These are phyloP conservation scores for Myathropa florea DNA, from an alignment of 2,888 invertebrate species.

Conservation along the genomic window DNA sequence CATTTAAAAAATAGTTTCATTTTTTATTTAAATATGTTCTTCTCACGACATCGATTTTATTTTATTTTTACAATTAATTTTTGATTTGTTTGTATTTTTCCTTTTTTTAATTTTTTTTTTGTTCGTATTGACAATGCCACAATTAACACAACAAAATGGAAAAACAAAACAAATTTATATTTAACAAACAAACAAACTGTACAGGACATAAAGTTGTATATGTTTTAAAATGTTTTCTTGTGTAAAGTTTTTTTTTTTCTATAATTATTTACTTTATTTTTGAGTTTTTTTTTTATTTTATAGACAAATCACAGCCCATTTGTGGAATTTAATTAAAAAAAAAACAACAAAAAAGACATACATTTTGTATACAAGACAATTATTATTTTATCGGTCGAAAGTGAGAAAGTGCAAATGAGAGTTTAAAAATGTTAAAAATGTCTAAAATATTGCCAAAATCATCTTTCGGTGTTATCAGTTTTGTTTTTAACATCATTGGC, in stretches of 20 bases:
- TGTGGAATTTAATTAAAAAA: slow-evolving; percentile 73
- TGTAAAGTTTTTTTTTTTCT: slow-evolving; percentile 57
- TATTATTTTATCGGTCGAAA: slow-evolving; percentile 51
- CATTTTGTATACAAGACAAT: slow-evolving; percentile 49
- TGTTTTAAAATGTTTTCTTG: slow-evolving; percentile 49
- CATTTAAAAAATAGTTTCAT: slow-evolving; percentile 66
- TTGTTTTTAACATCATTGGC: slow-evolving; percentile 52
- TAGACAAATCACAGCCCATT: slow-evolving; percentile 76
- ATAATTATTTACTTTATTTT: slow-evolving; percentile 64
- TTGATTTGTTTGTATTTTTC: slow-evolving; percentile 44
- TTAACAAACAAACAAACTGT: slow-evolving; percentile 72
- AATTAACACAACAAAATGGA: slow-evolving; percentile 54
- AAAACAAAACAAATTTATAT: slow-evolving; percentile 62
- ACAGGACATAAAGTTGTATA: slow-evolving; percentile 72
- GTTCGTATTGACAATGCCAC: slow-evolving; percentile 68
- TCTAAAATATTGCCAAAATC: slow-evolving; percentile 78
- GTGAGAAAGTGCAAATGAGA: slow-evolving; percentile 40
- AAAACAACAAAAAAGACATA: slow-evolving; percentile 62
- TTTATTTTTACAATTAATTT: slow-evolving; percentile 55
- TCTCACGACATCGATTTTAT: slow-evolving; percentile 72
- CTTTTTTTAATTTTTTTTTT: slow-evolving; percentile 35
- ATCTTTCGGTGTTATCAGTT: slow-evolving; percentile 73
- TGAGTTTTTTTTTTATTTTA: slow-evolving; percentile 72
- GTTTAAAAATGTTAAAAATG: slow-evolving; percentile 54
- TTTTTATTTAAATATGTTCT: slow-evolving; percentile 67